Conservation (phyloP, 1,140 invertebrate genomes). For the Philopotamus ludificatus region DNA sequence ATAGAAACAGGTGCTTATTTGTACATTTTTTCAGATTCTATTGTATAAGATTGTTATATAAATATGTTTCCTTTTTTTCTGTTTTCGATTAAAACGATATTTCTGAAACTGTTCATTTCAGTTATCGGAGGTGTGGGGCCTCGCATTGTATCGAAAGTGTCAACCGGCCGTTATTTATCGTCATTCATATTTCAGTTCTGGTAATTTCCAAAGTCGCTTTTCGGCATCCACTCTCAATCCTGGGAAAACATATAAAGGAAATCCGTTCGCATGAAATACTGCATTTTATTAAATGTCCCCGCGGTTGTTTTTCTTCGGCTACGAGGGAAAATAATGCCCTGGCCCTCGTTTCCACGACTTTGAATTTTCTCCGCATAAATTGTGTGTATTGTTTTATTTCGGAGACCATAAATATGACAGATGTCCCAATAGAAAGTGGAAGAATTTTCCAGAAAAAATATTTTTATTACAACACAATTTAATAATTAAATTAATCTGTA, state of each 20-base stretch:
- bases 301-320: conserved; percentile 31
- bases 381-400: conserved; percentile 23
- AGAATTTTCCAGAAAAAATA: not conserved
- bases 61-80: too few species aligned
- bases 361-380: conserved; percentile 26
- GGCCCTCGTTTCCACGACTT: conserved; percentile 20
- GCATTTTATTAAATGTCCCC: conserved; percentile 22
- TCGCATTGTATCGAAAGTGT: conserved; percentile 16
- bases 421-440: conserved; percentile 3
- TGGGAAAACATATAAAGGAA: conserved; percentile 35
- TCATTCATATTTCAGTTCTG: conserved; percentile 37
- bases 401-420: conserved; percentile 4
- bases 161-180: conserved; percentile 35
- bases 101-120: too few species aligned
- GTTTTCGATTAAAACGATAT: too few species aligned
- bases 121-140: too few species aligned
- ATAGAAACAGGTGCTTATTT: too few species aligned
- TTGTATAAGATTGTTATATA: too few species aligned
- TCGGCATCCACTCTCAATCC: conserved; percentile 14
- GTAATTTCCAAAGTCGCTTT: conserved; percentile 36
- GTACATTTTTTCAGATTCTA: too few species aligned
- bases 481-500: not conserved
- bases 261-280: conserved; percentile 36
- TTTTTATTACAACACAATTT: not conserved
- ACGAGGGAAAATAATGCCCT: conserved; percentile 18